These are phyloP conservation scores for Felis chaus DNA, from an alignment of 2,113 vertebrate genomes.

Conservation along the genomic window DNA sequence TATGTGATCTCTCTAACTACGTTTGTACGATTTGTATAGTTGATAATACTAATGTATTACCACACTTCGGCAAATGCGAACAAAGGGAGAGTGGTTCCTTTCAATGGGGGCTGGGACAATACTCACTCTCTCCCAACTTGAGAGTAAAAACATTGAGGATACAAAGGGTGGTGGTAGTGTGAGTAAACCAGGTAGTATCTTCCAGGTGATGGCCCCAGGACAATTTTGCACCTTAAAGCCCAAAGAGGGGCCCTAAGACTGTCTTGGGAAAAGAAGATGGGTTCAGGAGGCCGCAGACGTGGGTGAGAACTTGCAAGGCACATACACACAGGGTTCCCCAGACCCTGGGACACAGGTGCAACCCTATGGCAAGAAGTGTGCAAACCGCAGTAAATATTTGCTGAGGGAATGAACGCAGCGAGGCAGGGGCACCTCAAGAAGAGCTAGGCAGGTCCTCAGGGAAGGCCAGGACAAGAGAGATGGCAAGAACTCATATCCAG, in stretches of 20 bases:
- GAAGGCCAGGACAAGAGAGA: background rate
- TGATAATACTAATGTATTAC: background rate
- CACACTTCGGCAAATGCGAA: background rate
- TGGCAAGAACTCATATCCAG: background rate
- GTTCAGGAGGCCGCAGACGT: too few species aligned
- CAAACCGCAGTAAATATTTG: background rate
- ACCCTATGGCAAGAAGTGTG: background rate
- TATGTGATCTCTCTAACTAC: background rate
- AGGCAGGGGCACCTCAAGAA: background rate
- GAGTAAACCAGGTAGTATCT: background rate
- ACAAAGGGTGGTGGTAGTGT: fast-evolving
- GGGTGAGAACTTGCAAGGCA: background rate
- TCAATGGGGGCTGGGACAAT: fast-evolving
- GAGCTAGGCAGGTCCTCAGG: background rate
- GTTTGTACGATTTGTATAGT: background rate
- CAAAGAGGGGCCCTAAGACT: background rate
- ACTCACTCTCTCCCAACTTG: too few species aligned
- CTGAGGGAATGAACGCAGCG: background rate
- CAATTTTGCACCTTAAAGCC: background rate
- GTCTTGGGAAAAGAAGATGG: background rate
- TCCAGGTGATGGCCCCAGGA: background rate
- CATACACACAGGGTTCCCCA: too few species aligned
- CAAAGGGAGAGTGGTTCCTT: background rate
- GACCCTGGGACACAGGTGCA: background rate
- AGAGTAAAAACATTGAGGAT: background rate